Base-by-base conservation (phyloP, 2,888 invertebrate genomes). In the Tridacna gigas region DNA sequence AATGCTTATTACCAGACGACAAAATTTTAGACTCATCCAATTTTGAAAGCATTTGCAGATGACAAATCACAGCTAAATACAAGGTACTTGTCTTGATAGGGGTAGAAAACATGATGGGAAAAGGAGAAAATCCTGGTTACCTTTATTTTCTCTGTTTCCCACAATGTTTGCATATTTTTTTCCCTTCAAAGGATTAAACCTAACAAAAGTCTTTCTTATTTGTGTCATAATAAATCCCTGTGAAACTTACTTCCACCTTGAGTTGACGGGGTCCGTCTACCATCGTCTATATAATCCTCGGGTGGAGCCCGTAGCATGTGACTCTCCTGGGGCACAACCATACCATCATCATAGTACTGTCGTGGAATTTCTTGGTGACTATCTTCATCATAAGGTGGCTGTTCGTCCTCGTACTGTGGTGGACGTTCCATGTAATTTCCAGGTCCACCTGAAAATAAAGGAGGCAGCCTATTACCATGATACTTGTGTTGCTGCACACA, bases 241-340 rank as follows among this genome's bases (percentile, higher is more conserved):
- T 13, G n/a, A 18, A 48, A 80, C 86, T 80, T 85, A 88, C 88
- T 79, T 37, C 87, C 84, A 13, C 87, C 86, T n/a, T 84, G 77
- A 18, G 86, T 80, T 26, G 92, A 91, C 0, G 93, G 92, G 15
- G 93, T 89, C 56, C 83, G 76, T 12, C 88, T 77, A 26, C 90
- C 90, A 73, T 92, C 91, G 18, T 91, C 90, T 48, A 83, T 84
- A 61, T 88, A 88, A 13, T 88, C 89, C 63, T 88, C 83, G 45
- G 84, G 83, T n/a, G 85, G 86, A 15, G 89, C 89, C n/a, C 80
- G 79, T 9, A 89, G 75, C 25, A 80, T 80, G 26, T 86, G 79
- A 20, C 85, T 88, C 2, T 90, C 90, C 51, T 86, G 71, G 15
- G 89, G 83, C 12, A 83, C 83, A 20, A 86, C 74, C 69, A 86